phyloP scores from a whole-genome alignment of 2,888 invertebrate species.

The Stegana nigrithorax region DNA sequence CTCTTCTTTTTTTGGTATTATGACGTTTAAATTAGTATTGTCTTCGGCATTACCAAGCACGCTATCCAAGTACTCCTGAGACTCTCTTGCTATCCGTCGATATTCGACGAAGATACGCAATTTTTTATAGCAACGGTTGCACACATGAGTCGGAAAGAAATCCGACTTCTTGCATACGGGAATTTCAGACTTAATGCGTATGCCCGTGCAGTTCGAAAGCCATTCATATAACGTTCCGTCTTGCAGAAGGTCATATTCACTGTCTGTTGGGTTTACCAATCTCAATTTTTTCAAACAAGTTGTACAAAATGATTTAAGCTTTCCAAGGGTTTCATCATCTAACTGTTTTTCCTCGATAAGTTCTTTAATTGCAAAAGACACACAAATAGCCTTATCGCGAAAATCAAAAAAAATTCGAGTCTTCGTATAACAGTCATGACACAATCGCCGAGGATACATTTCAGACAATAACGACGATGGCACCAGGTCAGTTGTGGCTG shows the following conservation, averaged over 20 bases:
- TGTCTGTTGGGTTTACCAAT: not conserved
- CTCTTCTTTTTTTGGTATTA: not conserved
- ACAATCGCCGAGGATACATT: not conserved
- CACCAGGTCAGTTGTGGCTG: not conserved
- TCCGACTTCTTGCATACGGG: too few relatives aligned
- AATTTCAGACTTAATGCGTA: not conserved
- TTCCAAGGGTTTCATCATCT: not conserved
- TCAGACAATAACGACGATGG: not conserved
- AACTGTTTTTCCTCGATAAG: not conserved
- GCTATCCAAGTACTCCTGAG: slow-evolving; percentile 24
- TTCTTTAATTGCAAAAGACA: not conserved
- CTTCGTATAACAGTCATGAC: slow-evolving; percentile 2
- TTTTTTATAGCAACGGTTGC: slow-evolving; percentile 30
- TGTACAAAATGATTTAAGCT: not conserved
- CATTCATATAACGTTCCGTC: not conserved
- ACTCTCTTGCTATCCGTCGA: slow-evolving; percentile 21
- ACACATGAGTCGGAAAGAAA: not conserved
- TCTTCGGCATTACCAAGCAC: not conserved
- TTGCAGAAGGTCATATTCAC: not conserved
- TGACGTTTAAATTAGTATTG: not conserved
- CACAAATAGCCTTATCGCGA: slow-evolving; percentile 1
- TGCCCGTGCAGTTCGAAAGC: not conserved
- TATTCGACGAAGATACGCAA: slow-evolving; percentile 28
- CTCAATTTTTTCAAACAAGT: not conserved
- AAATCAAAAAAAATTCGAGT: not conserved